Base-by-base conservation (phyloP, 2,113 vertebrate genomes). In the Periophthalmodon schlosseri region DNA sequence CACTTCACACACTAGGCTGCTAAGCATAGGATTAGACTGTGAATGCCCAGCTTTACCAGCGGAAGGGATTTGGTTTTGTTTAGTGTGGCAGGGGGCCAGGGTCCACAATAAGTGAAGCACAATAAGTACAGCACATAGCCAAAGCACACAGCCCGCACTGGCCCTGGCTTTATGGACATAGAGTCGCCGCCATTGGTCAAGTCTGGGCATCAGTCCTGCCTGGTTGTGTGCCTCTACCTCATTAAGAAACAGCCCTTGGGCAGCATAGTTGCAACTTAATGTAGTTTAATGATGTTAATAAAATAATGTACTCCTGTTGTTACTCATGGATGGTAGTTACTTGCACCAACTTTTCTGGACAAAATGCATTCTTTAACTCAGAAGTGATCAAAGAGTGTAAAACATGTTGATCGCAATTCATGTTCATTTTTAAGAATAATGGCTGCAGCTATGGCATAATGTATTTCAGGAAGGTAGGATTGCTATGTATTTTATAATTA, bases 1-100 rank as follows among this genome's bases (percentile, higher is more conserved):
- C 89, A 87, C 80, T 90, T 87, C 85, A 86, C 84, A 92, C 83
- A 81, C 86, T 73, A 68, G 79, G 76, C 86, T 84, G 77, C 87
- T 84, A 81, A 89, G 87, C 81, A 69, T 71, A 68, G 86, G 90
- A 91, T 93, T 91, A 86, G 80, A 85, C 61, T 34, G 73, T 76
- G 83, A 80, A 81, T 77, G 79, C 63, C 83, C 74, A 78, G 82
- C 69, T 91, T 89, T 82, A 85, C 75, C 57, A 68, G 72, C 83
- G 84, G 90, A 91, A 79, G 84, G 87, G 89, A 93, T 92, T 91
- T 90, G 78, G 74, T 75, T 93, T 92, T 91, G 89, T 89, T 94
- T 88, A 86, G 84, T 72, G 82, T 93, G 90, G 84, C 87, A 77
- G 66, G 74, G 74, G 75, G 73, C 86, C 87, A 85, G 64, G 54